Conservation (phyloP, 2,113 vertebrate species). For the Calonectris borealis region DNA sequence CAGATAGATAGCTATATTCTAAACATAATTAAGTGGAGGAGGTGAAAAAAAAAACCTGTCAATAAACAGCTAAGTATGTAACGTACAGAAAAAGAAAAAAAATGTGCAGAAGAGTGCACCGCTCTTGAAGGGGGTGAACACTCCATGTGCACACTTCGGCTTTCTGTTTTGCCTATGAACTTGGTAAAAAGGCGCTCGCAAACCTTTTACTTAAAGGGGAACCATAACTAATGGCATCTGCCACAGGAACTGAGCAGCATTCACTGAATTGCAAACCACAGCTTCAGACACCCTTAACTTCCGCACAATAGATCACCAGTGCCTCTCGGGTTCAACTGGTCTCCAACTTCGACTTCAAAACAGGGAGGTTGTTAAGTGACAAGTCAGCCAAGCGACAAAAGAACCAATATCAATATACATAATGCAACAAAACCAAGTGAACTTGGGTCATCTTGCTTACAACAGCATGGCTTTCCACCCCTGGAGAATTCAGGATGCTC, state of each 20-base stretch:
- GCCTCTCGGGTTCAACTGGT: background rate
- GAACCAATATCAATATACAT: background rate
- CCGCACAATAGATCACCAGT: background rate
- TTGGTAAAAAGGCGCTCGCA: background rate
- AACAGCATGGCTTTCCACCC: background rate
- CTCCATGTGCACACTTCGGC: background rate
- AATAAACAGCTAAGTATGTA: background rate
- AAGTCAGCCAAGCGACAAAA: constrained; percentile 26
- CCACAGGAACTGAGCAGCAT: background rate
- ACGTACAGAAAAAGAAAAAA: background rate
- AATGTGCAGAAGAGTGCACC: background rate
- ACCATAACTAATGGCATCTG: constrained; percentile 32
- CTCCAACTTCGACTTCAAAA: background rate
- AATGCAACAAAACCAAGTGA: constrained; percentile 1
- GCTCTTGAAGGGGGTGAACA: background rate
- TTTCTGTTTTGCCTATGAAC: background rate
- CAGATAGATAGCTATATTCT: background rate
- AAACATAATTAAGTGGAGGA: background rate
- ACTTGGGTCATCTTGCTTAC: background rate
- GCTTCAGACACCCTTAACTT: background rate
- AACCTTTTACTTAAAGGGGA: background rate
- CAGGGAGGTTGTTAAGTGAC: background rate
- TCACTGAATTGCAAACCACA: background rate
- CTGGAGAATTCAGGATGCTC: background rate
- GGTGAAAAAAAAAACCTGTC: background rate